A percentile compares a stretch with the other conserved stretches of the same genome.
Conservation (phyloP, 2,113 vertebrate species). For the Formicarius rufipectus region DNA sequence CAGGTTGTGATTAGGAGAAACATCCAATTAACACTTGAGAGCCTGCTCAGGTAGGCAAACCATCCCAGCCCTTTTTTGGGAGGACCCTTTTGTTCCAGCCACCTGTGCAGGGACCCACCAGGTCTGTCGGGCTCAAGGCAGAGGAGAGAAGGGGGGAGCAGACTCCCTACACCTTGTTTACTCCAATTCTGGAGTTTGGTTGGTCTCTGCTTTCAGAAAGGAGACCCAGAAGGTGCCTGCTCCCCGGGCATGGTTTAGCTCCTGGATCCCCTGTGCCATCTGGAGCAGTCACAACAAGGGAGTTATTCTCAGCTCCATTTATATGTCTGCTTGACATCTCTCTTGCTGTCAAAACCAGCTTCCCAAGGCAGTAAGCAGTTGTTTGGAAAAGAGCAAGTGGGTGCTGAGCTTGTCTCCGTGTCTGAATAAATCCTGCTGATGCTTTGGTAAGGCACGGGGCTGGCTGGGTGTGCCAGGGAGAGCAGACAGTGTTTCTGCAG, state of each 20-base stretch:
- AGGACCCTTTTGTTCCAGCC: neutral
- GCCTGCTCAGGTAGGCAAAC: neutral
- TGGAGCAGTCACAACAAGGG: conserved; percentile 3
- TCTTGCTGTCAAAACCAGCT: conserved; percentile 37
- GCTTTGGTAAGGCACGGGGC: neutral
- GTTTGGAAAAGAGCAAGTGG: conserved; percentile 54
- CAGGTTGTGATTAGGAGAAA: neutral
- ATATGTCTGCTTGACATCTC: conserved; percentile 5
- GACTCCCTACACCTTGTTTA: neutral
- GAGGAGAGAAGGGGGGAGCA: neutral
- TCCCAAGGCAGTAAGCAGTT: conserved; percentile 39
- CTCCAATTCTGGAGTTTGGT: neutral
- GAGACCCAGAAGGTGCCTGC: neutral
- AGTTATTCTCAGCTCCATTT: conserved; percentile 42
- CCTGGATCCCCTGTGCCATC: neutral
- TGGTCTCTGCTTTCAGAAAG: neutral
- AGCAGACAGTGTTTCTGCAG: neutral
- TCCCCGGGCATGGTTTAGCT: neutral
- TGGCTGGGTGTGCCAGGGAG: neutral
- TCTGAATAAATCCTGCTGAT: conserved; percentile 11
- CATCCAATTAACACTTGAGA: conserved; percentile 25
- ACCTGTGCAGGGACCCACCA: neutral
- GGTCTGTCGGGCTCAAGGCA: rapidly evolving
- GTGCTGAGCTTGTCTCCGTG: neutral
- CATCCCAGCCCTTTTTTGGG: neutral